Base-by-base conservation (phyloP, 2,888 invertebrate genomes). In the Allacma fusca region DNA sequence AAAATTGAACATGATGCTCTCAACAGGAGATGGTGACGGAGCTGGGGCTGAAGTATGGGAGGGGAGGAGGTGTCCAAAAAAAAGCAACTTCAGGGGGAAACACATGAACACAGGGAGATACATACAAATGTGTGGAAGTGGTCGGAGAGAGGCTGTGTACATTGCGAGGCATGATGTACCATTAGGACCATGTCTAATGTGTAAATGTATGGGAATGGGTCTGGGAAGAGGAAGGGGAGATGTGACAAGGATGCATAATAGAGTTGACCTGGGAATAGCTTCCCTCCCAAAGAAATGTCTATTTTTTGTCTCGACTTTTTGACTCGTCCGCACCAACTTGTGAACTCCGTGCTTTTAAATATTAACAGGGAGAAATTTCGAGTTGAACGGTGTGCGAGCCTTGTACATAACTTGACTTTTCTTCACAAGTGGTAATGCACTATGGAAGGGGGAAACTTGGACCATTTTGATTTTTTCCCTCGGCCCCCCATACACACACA, bases 361-460 rank as follows among this genome's bases (percentile, higher is more conserved):
- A 40, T 40, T 73, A 62, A 73, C 26, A 34, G 19, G 23, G 64
- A 12, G 24, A 7, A 64, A 62, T 29, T 73, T 59, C 34, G 73
- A 34, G 40, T 64, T 34, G 73, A 62, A 21, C n/a, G 64, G 64
- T n/a, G 64, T n/a, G 43, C 34, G 34, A 43, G 64, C 34, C 29
- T 40, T 64, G 40, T 64, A 34, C n/a, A 62, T 64, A 62, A 73
- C 64, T 73, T 43, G 70, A 24, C 21, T n/a, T 23, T 24, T 64
- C 16, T 59, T 34, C n/a, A 73, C 34, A 73, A 73, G 26, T 57
- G 62, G n/a, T 62, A 73, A 73, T 73, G 57, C 34, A 44, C 44
- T 50, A 70, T 26, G 21, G 28, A 50, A 26, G 5, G 21, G 19
- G 23, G 12, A 43, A 70, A 70, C 5, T 7, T 7, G 40, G 70